Conservation (phyloP, 1,140 invertebrate species). For the Papilio glaucus region DNA sequence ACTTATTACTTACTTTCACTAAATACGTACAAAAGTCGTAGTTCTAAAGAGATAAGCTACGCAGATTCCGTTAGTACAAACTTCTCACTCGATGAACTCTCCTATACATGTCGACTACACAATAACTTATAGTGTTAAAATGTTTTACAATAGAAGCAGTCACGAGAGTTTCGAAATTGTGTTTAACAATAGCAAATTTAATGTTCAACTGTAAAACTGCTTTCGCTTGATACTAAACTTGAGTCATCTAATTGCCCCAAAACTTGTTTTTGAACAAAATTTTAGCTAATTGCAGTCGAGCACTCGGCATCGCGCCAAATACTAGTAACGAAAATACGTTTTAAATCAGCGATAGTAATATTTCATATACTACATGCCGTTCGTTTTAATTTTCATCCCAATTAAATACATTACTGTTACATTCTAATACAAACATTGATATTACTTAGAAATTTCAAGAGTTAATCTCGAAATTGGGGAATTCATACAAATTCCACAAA, state of each 20-base stretch:
- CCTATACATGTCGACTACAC: not conserved
- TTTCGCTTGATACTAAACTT: conserved; percentile 62
- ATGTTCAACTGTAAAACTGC: conserved; percentile 42
- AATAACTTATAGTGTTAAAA: conserved; percentile 12
- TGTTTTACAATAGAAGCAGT: conserved; percentile 20
- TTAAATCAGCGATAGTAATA: conserved; percentile 57
- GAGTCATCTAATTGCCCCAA: conserved; percentile 73
- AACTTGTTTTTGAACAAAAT: conserved; percentile 80
- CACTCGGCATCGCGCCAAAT: conserved; percentile 69
- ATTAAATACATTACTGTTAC: not conserved
- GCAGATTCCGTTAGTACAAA: conserved; percentile 2
- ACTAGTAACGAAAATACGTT: conserved; percentile 57
- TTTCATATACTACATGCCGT: conserved; percentile 24
- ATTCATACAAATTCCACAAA: not conserved
- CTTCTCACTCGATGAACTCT: not conserved
- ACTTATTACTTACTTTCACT: not conserved
- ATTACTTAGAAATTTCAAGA: not conserved
- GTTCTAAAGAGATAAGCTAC: conserved; percentile 7
- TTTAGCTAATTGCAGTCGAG: conserved; percentile 76
- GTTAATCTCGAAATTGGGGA: not conserved
- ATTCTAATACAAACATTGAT: conserved; percentile 9
- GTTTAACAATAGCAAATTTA: conserved; percentile 21
- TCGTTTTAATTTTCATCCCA: conserved; percentile 11
- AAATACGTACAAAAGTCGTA: too few species aligned
- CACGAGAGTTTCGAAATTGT: not conserved